Conservation (phyloP, 2,113 vertebrate species). For the Apodemus sylvaticus region DNA sequence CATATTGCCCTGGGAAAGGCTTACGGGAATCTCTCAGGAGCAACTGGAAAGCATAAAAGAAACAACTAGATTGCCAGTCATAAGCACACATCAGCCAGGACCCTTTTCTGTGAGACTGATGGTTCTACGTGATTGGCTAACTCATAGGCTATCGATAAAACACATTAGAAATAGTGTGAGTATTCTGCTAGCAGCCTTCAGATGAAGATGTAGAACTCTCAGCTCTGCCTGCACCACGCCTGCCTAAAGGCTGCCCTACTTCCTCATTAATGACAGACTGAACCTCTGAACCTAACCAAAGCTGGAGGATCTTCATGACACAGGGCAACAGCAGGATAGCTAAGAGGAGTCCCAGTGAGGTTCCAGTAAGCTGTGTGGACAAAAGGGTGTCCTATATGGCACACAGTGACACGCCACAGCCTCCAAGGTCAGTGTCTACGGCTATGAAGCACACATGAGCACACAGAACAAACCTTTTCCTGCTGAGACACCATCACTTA, state of each 20-base stretch:
- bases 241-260: no score
- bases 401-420: no score
- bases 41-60: constrained; percentile 1
- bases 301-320: no score
- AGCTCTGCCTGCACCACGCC: no score
- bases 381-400: no score
- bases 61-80: not conserved
- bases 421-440: not conserved
- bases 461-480: not conserved
- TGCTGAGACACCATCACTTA: not conserved
- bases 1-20: not conserved
- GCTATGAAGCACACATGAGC: not conserved
- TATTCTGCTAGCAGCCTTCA: no score
- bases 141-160: not conserved
- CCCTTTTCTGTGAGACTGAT: not conserved
- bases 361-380: no score
- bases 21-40: not conserved
- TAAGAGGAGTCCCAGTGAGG: no score
- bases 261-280: no score
- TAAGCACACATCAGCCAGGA: not conserved
- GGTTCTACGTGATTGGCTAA: not conserved
- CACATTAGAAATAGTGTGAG: not conserved
- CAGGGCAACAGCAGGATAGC: no score
- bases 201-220: no score
- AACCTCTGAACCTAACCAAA: no score